phyloP scores from a whole-genome alignment of 2,113 vertebrate genomes.

The Laticauda colubrina region DNA sequence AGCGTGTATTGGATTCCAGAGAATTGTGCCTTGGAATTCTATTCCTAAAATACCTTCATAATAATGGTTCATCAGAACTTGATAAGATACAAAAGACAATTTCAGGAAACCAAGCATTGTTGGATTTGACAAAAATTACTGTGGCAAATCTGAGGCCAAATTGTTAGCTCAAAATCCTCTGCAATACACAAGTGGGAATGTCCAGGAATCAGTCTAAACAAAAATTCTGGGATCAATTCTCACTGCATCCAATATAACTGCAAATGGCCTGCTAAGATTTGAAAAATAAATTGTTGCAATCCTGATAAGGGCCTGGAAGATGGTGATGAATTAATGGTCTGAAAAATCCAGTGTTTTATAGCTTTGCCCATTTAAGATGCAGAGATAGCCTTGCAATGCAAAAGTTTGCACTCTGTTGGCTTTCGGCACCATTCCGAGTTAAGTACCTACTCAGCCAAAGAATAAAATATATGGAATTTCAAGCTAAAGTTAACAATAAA shows the following conservation, averaged over 20 bases:
- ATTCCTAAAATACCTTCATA: background rate
- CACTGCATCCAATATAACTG: background rate
- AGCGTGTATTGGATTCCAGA: background rate
- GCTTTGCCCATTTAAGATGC: background rate
- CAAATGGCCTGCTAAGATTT: background rate
- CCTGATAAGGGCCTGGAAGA: background rate
- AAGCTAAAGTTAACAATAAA: background rate
- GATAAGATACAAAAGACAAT: background rate
- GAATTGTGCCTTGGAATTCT: background rate
- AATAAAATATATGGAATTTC: background rate
- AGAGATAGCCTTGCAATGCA: background rate
- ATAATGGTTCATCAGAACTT: background rate
- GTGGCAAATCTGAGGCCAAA: background rate
- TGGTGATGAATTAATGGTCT: background rate
- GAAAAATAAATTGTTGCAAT: background rate
- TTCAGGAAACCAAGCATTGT: background rate
- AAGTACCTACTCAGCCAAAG: background rate
- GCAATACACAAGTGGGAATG: background rate
- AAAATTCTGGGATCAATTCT: background rate
- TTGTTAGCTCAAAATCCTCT: background rate
- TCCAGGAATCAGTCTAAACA: background rate
- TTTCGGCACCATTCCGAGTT: background rate
- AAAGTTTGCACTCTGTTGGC: background rate
- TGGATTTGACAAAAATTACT: background rate
- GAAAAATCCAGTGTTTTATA: background rate